phyloP scores from a whole-genome alignment of 2,797 vertebrate species.

The Lagorchestes hirsutus region DNA sequence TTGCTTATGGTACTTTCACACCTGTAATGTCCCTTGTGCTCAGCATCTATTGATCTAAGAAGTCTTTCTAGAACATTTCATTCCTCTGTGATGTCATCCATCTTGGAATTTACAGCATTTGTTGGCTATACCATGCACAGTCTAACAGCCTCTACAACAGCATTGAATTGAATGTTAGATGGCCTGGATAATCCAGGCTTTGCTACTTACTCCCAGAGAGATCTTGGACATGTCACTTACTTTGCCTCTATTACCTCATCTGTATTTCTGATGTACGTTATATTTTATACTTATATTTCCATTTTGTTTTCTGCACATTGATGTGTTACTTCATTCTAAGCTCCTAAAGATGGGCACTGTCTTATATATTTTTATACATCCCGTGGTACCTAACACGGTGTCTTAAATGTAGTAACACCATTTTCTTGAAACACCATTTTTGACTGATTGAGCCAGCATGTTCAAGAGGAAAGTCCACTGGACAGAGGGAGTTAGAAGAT shows the following conservation, averaged over 20 bases:
- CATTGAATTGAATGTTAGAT: not conserved
- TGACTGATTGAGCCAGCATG: not conserved
- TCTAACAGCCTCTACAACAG: not conserved
- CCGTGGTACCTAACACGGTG: not conserved
- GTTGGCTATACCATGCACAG: too few species aligned
- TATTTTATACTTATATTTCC: not conserved
- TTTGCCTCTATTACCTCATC: not conserved
- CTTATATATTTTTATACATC: not conserved
- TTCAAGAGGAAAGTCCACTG: not conserved
- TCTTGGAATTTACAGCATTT: not conserved
- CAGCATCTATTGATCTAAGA: not conserved
- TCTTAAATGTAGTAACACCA: not conserved
- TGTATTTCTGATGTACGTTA: not conserved
- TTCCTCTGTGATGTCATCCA: not conserved
- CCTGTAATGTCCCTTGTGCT: too few species aligned
- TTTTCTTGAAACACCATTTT: not conserved
- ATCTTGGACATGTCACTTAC: not conserved
- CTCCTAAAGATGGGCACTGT: not conserved
- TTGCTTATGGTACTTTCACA: not conserved
- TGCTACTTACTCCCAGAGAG: not conserved
- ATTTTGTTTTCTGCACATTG: not conserved
- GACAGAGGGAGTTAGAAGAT: not conserved
- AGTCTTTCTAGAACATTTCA: not conserved
- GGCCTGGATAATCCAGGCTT: not conserved
- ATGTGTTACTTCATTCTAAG: not conserved